phyloP scores from a whole-genome alignment of 2,113 vertebrate genomes.

The Shinisaurus crocodilurus region DNA sequence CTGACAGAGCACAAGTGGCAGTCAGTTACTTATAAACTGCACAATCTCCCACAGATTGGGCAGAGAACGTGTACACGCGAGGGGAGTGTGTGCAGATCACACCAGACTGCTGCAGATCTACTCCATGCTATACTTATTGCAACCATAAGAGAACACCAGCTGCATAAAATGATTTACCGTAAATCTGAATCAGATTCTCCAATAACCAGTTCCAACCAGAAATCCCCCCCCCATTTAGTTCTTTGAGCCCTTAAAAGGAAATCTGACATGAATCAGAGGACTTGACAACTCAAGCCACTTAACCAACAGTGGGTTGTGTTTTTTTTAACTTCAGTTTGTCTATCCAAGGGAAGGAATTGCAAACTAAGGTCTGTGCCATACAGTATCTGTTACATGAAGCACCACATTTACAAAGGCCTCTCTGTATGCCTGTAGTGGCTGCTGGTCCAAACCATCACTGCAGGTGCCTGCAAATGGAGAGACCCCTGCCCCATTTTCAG shows the following conservation, averaged over 20 bases:
- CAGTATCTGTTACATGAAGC: not conserved
- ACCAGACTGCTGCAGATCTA: constrained; percentile 12
- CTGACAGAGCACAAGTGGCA: constrained; percentile 38
- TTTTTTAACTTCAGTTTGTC: not conserved
- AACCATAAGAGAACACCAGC: not conserved
- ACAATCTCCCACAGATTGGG: not conserved
- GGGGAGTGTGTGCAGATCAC: not conserved
- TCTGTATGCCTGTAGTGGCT: not conserved
- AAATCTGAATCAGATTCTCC: not conserved
- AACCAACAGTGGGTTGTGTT: not conserved
- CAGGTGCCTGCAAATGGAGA: not conserved
- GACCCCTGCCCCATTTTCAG: no score
- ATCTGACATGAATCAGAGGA: not conserved
- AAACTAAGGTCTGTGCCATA: not conserved
- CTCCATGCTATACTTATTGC: not conserved
- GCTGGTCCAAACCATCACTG: not conserved
- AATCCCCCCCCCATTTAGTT: not conserved
- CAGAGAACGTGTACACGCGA: rapidly evolving
- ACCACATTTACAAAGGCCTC: not conserved
- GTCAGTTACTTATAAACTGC: constrained; percentile 14
- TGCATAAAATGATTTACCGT: not conserved
- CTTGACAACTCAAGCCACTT: not conserved
- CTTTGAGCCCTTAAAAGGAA: constrained; percentile 1
- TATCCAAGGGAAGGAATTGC: not conserved
- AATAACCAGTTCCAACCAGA: not conserved